Base-by-base conservation (phyloP, 2,113 vertebrate genomes). In the cattle (Bos taurus) region DNA sequence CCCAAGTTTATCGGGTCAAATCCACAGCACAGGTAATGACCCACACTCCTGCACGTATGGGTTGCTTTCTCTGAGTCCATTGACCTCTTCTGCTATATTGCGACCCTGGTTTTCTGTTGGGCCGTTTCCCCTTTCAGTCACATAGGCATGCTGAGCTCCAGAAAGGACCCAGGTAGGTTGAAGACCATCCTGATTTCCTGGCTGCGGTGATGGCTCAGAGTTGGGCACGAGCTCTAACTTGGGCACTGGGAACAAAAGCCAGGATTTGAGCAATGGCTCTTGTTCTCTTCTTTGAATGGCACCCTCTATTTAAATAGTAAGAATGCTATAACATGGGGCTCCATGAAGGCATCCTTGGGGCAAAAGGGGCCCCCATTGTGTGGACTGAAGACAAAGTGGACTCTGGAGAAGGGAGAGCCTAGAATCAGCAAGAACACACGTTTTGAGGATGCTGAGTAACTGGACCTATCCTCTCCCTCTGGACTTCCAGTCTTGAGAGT, bases 1-100 rank as follows among this genome's bases (percentile, higher is more conserved):
- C 7, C 33, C 23, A n/a, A 40, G 43, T 30, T 85, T 59, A n/a
- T 1, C 12, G 40, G 67, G 57, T 28, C 52, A 60, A 36, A 23
- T 7, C 5, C 33, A 7, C 0, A 57, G 77, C 33, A 57, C 8
- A 30, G 50, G 43, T 28, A 12, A 30, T 2, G 0, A 43, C 26
- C 28, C 40, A 19, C 25, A 1, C 40, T 16, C 28, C 17, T 0
- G 54, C 23, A 2, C 5, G 3, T 2, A 5, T 36, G 43, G 81
- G 43, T 9, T 26, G 23, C 54, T 25, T 88, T 59, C 87, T 71
- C n/a, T 52, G 46, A n/a, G 46, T 9, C 19, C 10, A 21, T 4
- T 33, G n/a, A 3, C n/a, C 50, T 54, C 28, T 67, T 80, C 23
- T 81, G 57, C 77, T 60, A 1, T 7, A 1, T 6, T 0, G 30